A percentile compares a stretch with the other conserved stretches of the same genome.
Conservation (phyloP, 1,140 invertebrate species). For the Procambarus clarkii region DNA sequence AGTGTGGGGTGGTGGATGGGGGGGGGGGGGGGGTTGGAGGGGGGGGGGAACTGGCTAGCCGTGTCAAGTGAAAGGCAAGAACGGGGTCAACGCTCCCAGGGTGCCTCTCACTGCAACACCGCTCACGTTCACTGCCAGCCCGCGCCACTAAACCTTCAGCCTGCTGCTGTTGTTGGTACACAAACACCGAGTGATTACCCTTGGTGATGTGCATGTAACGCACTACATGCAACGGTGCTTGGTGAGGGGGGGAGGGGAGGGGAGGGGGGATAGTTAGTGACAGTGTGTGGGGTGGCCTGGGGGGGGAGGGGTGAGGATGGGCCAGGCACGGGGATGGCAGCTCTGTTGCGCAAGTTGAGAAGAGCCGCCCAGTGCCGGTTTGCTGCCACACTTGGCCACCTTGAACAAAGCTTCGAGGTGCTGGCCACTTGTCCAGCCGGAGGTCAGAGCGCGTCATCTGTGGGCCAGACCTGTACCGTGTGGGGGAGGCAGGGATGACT, state of each 20-base stretch:
- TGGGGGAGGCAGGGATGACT: background rate
- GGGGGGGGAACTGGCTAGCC: background rate
- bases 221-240: background rate
- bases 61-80: slow-evolving; percentile 24
- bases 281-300: background rate
- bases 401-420: background rate
- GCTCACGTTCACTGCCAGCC: slow-evolving; percentile 24
- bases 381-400: slow-evolving; percentile 6
- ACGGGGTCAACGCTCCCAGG: slow-evolving; percentile 4
- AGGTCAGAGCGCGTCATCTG: background rate
- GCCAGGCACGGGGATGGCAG: background rate
- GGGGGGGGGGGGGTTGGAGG: background rate
- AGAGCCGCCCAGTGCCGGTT: background rate
- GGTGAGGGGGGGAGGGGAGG: background rate
- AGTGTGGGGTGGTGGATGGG: background rate
- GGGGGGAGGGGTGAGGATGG: background rate
- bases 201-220: background rate
- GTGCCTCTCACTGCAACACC: slow-evolving; percentile 18
- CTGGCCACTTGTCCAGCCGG: background rate
- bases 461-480: no score
- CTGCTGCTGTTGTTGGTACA: background rate
- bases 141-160: background rate
- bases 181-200: background rate
- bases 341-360: background rate
- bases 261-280: background rate